phyloP scores from a whole-genome alignment of 2,797 vertebrate species.

The Rhincodon typus region DNA sequence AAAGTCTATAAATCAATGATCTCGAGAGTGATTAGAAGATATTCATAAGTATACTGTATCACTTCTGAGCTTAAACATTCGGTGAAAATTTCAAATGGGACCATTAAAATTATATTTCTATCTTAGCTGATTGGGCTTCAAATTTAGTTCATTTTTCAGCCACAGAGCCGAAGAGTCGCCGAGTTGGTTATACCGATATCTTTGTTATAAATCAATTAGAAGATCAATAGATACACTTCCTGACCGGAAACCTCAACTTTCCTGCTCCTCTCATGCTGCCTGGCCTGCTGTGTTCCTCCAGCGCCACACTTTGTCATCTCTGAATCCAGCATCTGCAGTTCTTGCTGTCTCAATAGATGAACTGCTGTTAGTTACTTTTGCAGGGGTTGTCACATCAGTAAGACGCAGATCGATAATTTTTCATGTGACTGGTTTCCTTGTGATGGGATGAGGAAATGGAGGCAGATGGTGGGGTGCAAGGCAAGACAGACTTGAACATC shows the following conservation, averaged over 20 bases:
- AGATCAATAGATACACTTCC: not conserved
- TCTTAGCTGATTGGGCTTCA: not conserved
- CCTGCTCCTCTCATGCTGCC: too few species aligned
- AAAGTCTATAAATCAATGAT: not conserved
- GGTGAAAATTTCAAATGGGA: not conserved
- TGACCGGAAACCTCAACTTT: too few species aligned
- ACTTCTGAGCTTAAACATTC: not conserved
- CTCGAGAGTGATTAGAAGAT: not conserved
- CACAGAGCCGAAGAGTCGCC: not conserved
- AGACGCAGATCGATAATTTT: not conserved
- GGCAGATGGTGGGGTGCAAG: too few species aligned
- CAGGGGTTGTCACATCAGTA: not conserved
- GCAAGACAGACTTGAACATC: not conserved
- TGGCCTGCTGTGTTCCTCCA: too few species aligned
- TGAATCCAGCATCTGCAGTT: too few species aligned
- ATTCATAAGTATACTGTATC: not conserved
- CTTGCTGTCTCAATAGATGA: too few species aligned
- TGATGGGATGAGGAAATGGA: too few species aligned
- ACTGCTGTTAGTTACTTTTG: not conserved
- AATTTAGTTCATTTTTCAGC: not conserved
- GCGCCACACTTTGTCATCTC: too few species aligned
- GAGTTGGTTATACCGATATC: not conserved
- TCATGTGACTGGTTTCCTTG: not conserved
- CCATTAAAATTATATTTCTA: not conserved
- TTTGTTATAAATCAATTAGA: not conserved